Percentiles rank a stretch among this genome's conserved stretches.
phyloP scores from a whole-genome alignment of 2,888 invertebrate genomes.

The Campoplex capitator region DNA sequence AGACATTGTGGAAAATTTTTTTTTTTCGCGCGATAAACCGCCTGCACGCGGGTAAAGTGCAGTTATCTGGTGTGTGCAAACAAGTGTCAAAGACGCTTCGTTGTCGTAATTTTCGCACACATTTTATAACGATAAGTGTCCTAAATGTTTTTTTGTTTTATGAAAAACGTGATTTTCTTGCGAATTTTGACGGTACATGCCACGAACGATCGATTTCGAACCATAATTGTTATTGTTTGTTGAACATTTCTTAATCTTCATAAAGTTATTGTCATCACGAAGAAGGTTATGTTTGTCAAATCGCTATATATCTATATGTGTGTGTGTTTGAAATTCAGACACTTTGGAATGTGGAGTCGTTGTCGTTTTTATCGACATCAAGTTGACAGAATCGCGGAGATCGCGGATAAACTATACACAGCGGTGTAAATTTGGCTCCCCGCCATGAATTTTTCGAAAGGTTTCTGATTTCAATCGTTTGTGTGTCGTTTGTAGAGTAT shows the following conservation, averaged over 20 bases:
- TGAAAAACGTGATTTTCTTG: not conserved
- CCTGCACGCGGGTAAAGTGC: not conserved
- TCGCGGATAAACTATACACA: too few species aligned
- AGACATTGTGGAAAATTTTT: constrained; percentile 32
- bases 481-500: too few species aligned
- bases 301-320: not conserved
- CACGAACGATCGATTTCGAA: constrained; percentile 10
- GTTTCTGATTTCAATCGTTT: too few species aligned
- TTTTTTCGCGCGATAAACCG: not conserved
- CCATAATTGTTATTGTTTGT: constrained; percentile 13
- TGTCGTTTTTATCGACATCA: too few species aligned
- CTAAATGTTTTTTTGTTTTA: constrained; percentile 2
- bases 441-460: too few species aligned
- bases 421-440: too few species aligned
- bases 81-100: not conserved
- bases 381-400: not conserved
- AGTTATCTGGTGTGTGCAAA: not conserved
- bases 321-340: too few species aligned
- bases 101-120: not conserved
- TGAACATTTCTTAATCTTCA: not conserved
- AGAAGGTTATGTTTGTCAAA: constrained; percentile 9
- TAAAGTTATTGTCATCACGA: not conserved
- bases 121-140: not conserved
- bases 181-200: not conserved
- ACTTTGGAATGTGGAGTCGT: too few species aligned